These are phyloP conservation scores for Loxodonta africana DNA, from an alignment of 2,113 vertebrate species.

Conservation along the genomic window DNA sequence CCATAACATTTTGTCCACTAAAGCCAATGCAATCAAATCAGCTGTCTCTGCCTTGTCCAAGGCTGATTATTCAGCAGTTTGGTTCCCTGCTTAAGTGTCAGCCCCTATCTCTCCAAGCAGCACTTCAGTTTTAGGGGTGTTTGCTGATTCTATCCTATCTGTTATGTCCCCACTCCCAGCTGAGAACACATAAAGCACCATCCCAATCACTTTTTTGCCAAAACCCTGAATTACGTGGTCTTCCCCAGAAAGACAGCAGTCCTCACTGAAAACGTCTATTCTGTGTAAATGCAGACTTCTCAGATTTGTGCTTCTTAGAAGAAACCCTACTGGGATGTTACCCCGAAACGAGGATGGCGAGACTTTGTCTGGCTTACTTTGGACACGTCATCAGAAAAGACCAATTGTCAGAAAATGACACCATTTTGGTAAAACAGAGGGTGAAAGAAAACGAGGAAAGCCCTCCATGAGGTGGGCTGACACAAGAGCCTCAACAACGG, in stretches of 20 bases:
- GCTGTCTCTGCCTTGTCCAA: neutral
- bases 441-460: too few relatives aligned
- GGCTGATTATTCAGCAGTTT: neutral
- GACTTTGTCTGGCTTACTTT: too few relatives aligned
- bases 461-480: too few relatives aligned
- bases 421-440: too few relatives aligned
- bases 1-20: neutral
- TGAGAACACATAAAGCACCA: neutral
- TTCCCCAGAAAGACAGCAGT: neutral
- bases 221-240: neutral
- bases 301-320: neutral
- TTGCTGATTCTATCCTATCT: neutral
- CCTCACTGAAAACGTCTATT: neutral
- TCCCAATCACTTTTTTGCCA: neutral
- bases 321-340: neutral
- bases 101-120: neutral
- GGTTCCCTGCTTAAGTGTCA: neutral
- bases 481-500: too few relatives aligned
- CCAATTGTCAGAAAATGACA: too few relatives aligned
- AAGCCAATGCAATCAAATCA: neutral
- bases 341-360: too few relatives aligned
- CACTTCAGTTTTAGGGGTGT: neutral
- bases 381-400: too few relatives aligned
- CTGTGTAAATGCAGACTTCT: neutral
- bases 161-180: fast-evolving